phyloP scores from a whole-genome alignment of 1,140 invertebrate genomes.

The Caenorhabditis elegans region DNA sequence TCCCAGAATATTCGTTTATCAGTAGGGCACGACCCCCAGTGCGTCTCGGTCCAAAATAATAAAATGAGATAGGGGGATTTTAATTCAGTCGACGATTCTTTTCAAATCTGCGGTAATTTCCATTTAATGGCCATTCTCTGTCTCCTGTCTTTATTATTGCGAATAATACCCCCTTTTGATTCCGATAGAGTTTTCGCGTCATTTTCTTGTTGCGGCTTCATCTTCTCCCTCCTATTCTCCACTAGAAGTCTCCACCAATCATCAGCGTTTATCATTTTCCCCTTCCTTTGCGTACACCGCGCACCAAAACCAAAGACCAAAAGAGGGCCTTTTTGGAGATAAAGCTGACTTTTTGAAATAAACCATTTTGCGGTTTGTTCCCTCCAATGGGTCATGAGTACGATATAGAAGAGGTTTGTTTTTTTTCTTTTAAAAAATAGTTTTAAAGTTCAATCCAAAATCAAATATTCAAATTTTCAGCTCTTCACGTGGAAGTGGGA shows the following conservation, averaged over 20 bases:
- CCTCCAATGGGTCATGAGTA: slow-evolving; percentile 25
- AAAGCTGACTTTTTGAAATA: not conserved
- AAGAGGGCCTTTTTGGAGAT: not conserved
- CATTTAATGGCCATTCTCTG: not conserved
- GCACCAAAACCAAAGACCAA: slow-evolving; percentile 25
- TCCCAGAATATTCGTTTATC: not conserved
- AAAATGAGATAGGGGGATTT: not conserved
- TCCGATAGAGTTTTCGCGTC: not conserved
- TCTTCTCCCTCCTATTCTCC: no score
- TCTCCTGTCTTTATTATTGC: no score
- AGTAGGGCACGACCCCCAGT: slow-evolving; percentile 15
- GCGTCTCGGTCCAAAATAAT: no score
- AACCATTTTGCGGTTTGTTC: not conserved
- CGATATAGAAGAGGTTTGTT: slow-evolving; percentile 22
- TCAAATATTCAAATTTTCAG: slow-evolving; percentile 38
- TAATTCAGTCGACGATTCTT: not conserved
- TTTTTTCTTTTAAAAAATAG: not conserved
- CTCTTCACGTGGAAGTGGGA: slow-evolving; percentile 52
- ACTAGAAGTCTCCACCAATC: not conserved
- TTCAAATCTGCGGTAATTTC: not conserved
- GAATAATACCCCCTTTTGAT: not conserved
- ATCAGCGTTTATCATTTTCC: slow-evolving; percentile 1
- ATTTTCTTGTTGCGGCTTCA: slow-evolving; percentile 31
- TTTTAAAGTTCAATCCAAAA: no score
- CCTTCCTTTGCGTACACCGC: slow-evolving; percentile 1